Evolutionary conservation across 2,113 vertebrate species (phyloP).

Genomic region (Halcyon senegalensis): DNA sequence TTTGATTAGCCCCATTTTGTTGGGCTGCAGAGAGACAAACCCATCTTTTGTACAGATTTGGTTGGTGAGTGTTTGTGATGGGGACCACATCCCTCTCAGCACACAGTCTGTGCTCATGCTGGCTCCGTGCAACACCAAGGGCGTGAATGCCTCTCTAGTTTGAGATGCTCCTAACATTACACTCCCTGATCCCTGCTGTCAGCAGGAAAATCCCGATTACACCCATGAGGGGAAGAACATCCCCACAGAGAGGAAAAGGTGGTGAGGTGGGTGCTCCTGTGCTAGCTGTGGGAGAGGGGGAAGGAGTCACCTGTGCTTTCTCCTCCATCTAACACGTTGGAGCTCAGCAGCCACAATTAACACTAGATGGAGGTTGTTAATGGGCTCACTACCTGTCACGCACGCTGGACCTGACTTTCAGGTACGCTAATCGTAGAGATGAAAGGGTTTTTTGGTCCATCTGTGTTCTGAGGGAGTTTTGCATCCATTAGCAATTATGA

Average conservation of each 20-base stretch:
- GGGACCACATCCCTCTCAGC: not conserved
- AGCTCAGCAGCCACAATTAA: not conserved
- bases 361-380: not conserved
- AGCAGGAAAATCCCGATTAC: not conserved
- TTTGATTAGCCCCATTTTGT: not conserved
- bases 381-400: not conserved
- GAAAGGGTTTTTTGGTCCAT: conserved; percentile 33
- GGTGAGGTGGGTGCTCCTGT: not conserved
- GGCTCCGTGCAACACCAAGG: rapidly evolving
- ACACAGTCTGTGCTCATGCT: not conserved
- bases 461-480: conserved; percentile 22
- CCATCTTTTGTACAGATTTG: no score
- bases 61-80: not conserved
- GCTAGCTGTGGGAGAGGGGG: not conserved
- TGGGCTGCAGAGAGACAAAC: not conserved
- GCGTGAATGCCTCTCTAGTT: not conserved
- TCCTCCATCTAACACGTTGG: not conserved
- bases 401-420: not conserved
- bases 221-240: not conserved
- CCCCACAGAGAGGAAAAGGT: not conserved
- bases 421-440: not conserved
- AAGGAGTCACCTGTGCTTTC: not conserved
- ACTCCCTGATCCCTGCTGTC: not conserved
- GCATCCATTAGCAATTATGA: conserved; percentile 67
- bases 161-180: not conserved